Evolutionary conservation across 2,797 vertebrate genomes (phyloP).

Genomic region (Bucorvus abyssinicus): DNA sequence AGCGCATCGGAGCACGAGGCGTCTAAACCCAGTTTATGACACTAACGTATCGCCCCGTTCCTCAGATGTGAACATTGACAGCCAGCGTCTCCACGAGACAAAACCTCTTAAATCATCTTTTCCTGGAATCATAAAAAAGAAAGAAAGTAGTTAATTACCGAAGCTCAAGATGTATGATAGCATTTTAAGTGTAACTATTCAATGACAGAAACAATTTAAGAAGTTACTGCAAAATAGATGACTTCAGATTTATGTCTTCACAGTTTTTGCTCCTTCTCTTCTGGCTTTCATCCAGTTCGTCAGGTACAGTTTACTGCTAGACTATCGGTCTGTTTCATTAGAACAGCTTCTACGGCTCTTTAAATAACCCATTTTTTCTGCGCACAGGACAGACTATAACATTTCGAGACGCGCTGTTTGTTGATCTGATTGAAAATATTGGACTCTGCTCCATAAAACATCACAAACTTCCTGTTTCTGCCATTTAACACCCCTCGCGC

Average conservation of each 20-base stretch:
- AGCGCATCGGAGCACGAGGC: background rate
- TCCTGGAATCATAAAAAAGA: conserved; percentile 33
- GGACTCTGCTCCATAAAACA: background rate
- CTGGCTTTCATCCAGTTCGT: background rate
- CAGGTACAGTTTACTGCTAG: conserved; percentile 4
- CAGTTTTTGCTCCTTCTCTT: background rate
- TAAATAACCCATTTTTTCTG: background rate
- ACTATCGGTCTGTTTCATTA: background rate
- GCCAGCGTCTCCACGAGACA: background rate
- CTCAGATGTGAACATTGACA: background rate
- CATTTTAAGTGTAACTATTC: conserved; percentile 42
- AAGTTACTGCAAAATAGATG: conserved; percentile 5
- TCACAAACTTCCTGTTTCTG: background rate
- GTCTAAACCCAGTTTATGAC: background rate
- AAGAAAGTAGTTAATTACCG: conserved; percentile 33
- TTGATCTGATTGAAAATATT: background rate
- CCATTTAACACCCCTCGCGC: background rate
- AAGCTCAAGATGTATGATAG: conserved; percentile 19
- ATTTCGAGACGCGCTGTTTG: background rate
- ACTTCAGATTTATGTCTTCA: conserved; percentile 34
- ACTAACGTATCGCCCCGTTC: background rate
- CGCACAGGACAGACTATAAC: background rate
- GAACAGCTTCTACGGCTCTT: background rate
- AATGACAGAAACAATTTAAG: conserved; percentile 52
- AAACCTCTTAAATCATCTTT: conserved; percentile 33